Base-by-base conservation (phyloP, 2,888 invertebrate genomes). In the Esperia sulphurella region DNA sequence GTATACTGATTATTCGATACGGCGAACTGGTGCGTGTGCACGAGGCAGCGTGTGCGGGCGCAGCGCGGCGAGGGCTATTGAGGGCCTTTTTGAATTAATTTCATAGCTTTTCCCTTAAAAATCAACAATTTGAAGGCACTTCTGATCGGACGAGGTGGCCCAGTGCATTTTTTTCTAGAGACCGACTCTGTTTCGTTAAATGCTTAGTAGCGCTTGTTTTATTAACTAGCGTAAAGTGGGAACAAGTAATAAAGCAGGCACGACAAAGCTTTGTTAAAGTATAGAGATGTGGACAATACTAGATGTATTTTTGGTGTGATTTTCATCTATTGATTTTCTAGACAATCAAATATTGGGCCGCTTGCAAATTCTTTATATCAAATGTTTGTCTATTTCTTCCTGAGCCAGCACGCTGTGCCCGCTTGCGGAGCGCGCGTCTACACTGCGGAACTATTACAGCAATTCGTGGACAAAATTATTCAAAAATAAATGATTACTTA, bases 141-240 rank as follows among this genome's bases (percentile, higher is more conserved):
- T 96, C 93, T 94, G 94, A 94, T 94, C 95, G 95, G 96, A 96
- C 96, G 95, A 94, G 93, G 92, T 94, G 95, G 95, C 95, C 95
- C 95, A 94, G 93, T 94, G 94, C 91, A 89, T 91, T 92, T 92
- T 57, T 68, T 21, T 21, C 21, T 21, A 21, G 21, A 21, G 21
- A 2, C 21, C 5, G 21, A 21, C 21, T 21, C 2, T n/a, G n/a
- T n/a, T n/a, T 21, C 5, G 21, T 21, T 21, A 5, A 21, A 21
- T 21, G 21, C 21, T 21, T 21, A 21, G 21, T 3, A 21, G 21
- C 21, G 21, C 21, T 21, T 21, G 2, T 5, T 21, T 21, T 21
- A 21, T n/a, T n/a, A n/a, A n/a, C n/a, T n/a, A n/a, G 21, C 21
- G 2, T 21, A 21, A 21, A 21, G 21, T 21, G 21, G 21, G 2